phyloP scores from a whole-genome alignment of 2,113 vertebrate species.

The Felis catus region DNA sequence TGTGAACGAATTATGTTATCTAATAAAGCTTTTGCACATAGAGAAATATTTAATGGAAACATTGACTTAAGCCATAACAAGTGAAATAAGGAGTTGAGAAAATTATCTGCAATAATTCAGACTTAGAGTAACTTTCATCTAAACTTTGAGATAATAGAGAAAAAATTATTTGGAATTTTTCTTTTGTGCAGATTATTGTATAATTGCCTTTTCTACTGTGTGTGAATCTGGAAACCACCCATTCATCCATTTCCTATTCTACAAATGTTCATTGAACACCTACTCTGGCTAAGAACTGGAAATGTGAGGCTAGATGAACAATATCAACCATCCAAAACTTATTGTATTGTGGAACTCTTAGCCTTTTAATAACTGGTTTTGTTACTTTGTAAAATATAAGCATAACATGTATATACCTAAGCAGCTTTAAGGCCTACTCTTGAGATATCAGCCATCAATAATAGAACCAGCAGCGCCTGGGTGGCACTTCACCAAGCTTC shows the following conservation, averaged over 20 bases:
- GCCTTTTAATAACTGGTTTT: constrained; percentile 19
- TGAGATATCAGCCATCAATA: constrained; percentile 17
- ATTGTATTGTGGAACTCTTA: neutral
- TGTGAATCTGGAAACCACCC: neutral
- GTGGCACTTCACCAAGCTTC: too few relatives aligned
- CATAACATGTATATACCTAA: constrained; percentile 40
- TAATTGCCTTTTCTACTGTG: neutral
- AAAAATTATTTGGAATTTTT: neutral
- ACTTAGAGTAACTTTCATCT: neutral
- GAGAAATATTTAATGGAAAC: constrained; percentile 41
- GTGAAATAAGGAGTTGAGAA: constrained; percentile 27
- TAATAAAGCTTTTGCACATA: neutral
- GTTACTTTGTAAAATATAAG: constrained; percentile 56
- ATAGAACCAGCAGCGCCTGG: neutral
- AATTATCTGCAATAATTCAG: constrained; percentile 37
- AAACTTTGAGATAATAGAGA: constrained; percentile 9
- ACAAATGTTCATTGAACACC: neutral
- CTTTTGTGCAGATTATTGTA: neutral
- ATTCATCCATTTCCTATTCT: neutral
- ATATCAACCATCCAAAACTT: neutral
- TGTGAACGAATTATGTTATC: neutral
- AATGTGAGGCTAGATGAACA: neutral
- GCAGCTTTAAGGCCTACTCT: neutral
- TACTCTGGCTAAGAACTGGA: neutral
- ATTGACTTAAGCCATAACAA: neutral